A percentile compares a stretch with the other conserved stretches of the same genome.
phyloP scores from a whole-genome alignment of 2,888 invertebrate genomes.

The Meiosimyza decipiens region DNA sequence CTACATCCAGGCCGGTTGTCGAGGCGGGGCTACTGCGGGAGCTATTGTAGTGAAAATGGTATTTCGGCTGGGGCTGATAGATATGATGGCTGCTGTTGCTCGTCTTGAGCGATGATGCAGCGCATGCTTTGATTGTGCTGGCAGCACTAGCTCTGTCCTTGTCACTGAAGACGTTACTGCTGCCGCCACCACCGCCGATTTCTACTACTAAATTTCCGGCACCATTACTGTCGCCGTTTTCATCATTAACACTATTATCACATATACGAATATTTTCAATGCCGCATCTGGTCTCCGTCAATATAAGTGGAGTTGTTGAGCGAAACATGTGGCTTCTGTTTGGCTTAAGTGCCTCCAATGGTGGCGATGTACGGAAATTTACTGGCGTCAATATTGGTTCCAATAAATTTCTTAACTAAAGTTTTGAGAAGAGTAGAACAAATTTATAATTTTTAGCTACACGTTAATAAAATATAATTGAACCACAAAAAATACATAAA shows the following conservation, averaged over 20 bases:
- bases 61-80: slow-evolving; percentile 65
- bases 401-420: slow-evolving; percentile 74
- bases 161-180: slow-evolving; percentile 39
- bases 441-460: too few species aligned
- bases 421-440: background rate
- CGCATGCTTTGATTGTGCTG: slow-evolving; percentile 56
- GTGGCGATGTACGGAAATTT: slow-evolving; percentile 91
- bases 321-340: slow-evolving; percentile 68
- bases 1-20: slow-evolving; percentile 64
- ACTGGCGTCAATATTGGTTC: slow-evolving; percentile 81
- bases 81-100: slow-evolving; percentile 65
- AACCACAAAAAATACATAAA: background rate
- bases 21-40: slow-evolving; percentile 66
- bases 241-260: slow-evolving; percentile 67
- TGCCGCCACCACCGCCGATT: slow-evolving; percentile 42
- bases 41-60: slow-evolving; percentile 64
- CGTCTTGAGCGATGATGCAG: slow-evolving; percentile 59
- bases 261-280: slow-evolving; percentile 69
- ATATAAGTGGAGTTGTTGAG: slow-evolving; percentile 67
- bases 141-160: slow-evolving; percentile 48
- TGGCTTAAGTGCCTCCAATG: slow-evolving; percentile 88
- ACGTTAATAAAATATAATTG: slow-evolving; percentile 4
- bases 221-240: slow-evolving; percentile 58
- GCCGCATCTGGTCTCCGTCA: slow-evolving; percentile 67
- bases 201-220: slow-evolving; percentile 40